Conservation (phyloP, 1,140 invertebrate species). For the Tetraneura akinire region DNA sequence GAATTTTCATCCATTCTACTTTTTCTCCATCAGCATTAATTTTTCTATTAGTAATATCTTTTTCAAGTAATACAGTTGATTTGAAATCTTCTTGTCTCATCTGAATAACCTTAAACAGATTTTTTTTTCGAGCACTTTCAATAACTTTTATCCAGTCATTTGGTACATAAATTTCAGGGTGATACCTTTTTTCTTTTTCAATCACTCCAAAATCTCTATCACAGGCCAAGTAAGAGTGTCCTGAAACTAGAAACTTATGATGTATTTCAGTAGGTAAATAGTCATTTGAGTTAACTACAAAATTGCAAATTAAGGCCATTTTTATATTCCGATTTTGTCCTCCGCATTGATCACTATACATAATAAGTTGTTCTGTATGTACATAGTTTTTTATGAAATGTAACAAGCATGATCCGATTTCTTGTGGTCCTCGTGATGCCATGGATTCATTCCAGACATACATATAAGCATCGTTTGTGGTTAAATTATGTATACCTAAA, state of each 20-base stretch:
- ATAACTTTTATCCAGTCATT: conserved; percentile 50
- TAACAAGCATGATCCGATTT: conserved; percentile 57
- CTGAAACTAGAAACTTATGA: conserved; percentile 53
- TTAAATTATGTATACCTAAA: conserved; percentile 52
- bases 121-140: conserved; percentile 19
- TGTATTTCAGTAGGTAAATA: conserved; percentile 51
- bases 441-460: conserved; percentile 52
- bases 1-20: conserved; percentile 28
- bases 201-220: conserved; percentile 53
- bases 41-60: conserved; percentile 38
- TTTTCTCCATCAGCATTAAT: conserved; percentile 44
- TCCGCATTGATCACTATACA: conserved; percentile 59
- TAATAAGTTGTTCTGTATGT: conserved; percentile 54
- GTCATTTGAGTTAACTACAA: conserved; percentile 49
- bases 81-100: conserved; percentile 47
- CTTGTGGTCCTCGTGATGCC: conserved; percentile 55
- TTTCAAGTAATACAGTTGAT: conserved; percentile 22
- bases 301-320: conserved; percentile 54
- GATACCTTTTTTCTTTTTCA: conserved; percentile 39
- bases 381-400: conserved; percentile 51
- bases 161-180: conserved; percentile 42
- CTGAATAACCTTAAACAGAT: conserved; percentile 19
- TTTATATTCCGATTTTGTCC: conserved; percentile 59
- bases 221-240: conserved; percentile 52
- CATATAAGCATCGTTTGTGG: conserved; percentile 49